These are phyloP conservation scores for Drosophila nr. fundita DNA, from an alignment of 2,888 invertebrate genomes.

Conservation along the genomic window DNA sequence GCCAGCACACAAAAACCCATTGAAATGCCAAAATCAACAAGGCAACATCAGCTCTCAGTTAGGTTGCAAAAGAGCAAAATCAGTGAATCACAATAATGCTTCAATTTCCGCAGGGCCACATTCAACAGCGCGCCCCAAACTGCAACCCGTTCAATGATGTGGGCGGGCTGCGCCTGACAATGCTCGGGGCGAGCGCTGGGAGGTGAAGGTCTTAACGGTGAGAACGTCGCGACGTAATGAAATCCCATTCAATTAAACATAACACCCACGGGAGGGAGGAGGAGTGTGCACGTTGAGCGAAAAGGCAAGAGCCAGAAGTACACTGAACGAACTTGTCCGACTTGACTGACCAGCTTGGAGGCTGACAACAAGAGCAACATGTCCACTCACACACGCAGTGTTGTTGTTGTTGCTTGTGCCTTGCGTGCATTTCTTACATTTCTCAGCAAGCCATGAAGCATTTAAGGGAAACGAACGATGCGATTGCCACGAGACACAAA, in stretches of 20 bases:
- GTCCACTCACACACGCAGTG: not conserved
- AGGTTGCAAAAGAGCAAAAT: conserved; percentile 62
- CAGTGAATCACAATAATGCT: conserved; percentile 81
- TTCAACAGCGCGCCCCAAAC: conserved; percentile 1
- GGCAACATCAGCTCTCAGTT: conserved; percentile 47
- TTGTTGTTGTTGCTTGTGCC: conserved; percentile 8
- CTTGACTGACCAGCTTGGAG: conserved; percentile 38
- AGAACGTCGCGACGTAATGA: conserved; percentile 70
- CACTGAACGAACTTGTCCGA: conserved; percentile 10
- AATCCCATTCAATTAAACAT: conserved; percentile 80
- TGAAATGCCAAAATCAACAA: conserved; percentile 80
- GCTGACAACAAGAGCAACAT: conserved; percentile 20
- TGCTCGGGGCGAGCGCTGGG: conserved; percentile 1
- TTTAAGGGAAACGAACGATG: conserved; percentile 56
- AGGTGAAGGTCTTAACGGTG: conserved; percentile 21
- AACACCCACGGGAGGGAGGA: conserved; percentile 45
- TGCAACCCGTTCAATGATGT: conserved; percentile 41
- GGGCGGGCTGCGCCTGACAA: conserved; percentile 36
- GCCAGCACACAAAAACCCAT: conserved; percentile 77
- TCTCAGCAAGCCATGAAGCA: conserved; percentile 27
- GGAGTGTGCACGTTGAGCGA: not conserved
- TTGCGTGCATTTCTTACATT: conserved; percentile 52
- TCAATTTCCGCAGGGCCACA: conserved; percentile 76
- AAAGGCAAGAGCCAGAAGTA: conserved; percentile 7
- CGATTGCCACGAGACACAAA: conserved; percentile 47